phyloP scores from a whole-genome alignment of 92 coral and sea anemone genomes.

The Anthopleura xanthogrammica region DNA sequence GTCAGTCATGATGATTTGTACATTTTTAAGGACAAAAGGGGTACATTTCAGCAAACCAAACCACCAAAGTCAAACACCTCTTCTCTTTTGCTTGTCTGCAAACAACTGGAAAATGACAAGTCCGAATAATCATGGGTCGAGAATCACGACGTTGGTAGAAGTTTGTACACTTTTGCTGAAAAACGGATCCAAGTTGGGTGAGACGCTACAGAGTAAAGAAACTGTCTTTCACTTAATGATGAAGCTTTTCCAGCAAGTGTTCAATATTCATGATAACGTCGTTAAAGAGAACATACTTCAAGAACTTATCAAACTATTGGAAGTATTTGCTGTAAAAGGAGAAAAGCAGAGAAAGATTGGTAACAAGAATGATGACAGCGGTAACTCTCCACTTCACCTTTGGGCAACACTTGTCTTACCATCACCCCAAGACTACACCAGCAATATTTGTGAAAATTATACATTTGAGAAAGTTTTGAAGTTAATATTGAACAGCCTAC shows the following conservation, averaged over 20 bases:
- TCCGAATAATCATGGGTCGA: not conserved
- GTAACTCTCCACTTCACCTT: conserved; percentile 18
- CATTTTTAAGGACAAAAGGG: not conserved
- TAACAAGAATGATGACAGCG: not conserved
- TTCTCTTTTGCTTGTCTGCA: not conserved
- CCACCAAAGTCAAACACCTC: not conserved
- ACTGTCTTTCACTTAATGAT: conserved; percentile 8
- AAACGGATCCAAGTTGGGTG: not conserved
- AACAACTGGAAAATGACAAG: too few relatives aligned
- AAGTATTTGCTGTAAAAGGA: not conserved
- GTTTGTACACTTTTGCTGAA: not conserved
- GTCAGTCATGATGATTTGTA: not conserved
- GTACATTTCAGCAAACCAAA: not conserved
- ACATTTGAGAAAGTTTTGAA: not conserved
- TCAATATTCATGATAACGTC: not conserved
- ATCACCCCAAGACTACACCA: too few relatives aligned
- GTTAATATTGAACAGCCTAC: not conserved
- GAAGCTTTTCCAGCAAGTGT: not conserved
- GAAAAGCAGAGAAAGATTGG: not conserved
- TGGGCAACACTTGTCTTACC: conserved; percentile 10
- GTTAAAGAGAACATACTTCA: not conserved
- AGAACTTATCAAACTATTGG: not conserved
- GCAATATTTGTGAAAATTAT: too few relatives aligned
- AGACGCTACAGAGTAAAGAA: conserved; percentile 7
- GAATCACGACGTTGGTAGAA: not conserved